Base-by-base conservation (phyloP, 2,113 vertebrate species). In the Menidia beryllina region DNA sequence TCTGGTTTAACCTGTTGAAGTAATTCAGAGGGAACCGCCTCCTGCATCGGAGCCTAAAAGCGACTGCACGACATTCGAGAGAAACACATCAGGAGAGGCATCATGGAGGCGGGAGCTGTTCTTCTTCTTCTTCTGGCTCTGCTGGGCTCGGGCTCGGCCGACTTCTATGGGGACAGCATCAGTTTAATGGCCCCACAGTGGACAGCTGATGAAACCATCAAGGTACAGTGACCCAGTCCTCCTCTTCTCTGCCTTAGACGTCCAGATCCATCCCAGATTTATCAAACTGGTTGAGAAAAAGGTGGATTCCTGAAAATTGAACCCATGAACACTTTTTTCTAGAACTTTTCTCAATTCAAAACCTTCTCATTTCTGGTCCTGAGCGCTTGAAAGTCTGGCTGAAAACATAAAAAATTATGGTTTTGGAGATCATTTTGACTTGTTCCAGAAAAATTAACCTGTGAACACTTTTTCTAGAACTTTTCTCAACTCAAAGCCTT, bases 91-190 rank as follows among this genome's bases (percentile, higher is more conserved):
- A 7, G 0, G 7, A 1, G 0, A 20, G 59, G 19, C 81, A 73
- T 43, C 30, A 91, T 91, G 90, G 83, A 81, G 71, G 39, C 72
- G 27, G 66, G 61, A 21, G 67, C 14, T 2, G 0, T 50, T 2
- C 0, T 77, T 0, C 39, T 83, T 57, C 49, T 88, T 60, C 17
- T 89, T 17, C 1, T 75, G 4, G 17, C 59, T 0, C 0, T 48
- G 0, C 2, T 51, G 12, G 59, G 59, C 0, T 9, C 8, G 4
- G 7, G 51, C 1, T 60, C 60, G 0, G 5, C 63, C 6, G 21
- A 3, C 48, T 89, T 89, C 52, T 69, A 85, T 14, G 90, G 90
- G 19, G 74, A 83, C 50, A 91, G 89, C 45, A 14, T 86, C 2
- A 85, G 6, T 23, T 68, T 88, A 61, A 21, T 14, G 53, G n/a